Conservation (phyloP, 2,797 vertebrate species). For the Eospalax fontanierii region DNA sequence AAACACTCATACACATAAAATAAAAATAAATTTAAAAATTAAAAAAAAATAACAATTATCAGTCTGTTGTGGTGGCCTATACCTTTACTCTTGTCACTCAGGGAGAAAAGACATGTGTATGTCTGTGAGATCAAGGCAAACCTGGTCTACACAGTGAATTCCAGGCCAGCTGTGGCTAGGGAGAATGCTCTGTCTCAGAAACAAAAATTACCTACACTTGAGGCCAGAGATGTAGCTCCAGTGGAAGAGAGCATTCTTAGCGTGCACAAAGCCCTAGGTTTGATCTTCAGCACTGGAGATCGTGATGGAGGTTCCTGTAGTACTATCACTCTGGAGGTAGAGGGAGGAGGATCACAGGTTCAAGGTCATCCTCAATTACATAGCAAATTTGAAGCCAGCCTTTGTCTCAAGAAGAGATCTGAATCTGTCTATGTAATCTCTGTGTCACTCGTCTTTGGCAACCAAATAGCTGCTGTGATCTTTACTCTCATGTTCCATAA, state of each 20-base stretch:
- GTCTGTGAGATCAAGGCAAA: too few relatives aligned
- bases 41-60: too few relatives aligned
- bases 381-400: neutral
- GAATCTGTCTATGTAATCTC: neutral
- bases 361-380: neutral
- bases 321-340: neutral
- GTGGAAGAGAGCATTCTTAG: neutral
- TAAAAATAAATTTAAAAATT: neutral
- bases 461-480: constrained; percentile 64
- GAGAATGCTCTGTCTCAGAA: too few relatives aligned
- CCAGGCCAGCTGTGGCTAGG: too few relatives aligned
- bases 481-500: constrained; percentile 41
- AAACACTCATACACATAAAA: neutral
- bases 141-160: too few relatives aligned
- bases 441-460: neutral
- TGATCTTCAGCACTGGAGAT: neutral
- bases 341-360: neutral
- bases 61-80: too few relatives aligned
- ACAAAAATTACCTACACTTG: neutral
- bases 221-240: neutral
- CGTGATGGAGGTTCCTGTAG: neutral
- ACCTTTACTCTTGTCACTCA: too few relatives aligned
- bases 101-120: too few relatives aligned
- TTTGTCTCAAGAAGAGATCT: neutral
- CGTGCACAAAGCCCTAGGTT: neutral